Base-by-base conservation (phyloP, 2,113 vertebrate genomes). In the Oreocharis arfaki region DNA sequence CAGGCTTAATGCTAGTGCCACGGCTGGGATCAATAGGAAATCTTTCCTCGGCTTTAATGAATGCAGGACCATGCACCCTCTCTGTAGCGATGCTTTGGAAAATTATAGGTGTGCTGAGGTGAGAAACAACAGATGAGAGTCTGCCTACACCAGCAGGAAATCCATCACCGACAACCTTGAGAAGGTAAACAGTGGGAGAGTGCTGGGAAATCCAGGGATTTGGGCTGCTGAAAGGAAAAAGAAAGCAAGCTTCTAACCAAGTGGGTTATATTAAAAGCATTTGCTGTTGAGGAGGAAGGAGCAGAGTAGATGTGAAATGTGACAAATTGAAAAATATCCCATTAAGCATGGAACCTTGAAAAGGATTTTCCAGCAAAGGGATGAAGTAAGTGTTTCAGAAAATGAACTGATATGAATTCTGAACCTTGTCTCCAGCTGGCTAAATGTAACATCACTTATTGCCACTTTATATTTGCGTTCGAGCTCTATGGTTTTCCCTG, bases 391-490 rank as follows among this genome's bases (percentile, higher is more conserved):
- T 74, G 80, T 92, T 96, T 94, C 76, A 94, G 90, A 87, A 95
- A 91, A 90, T 91, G 87, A 86, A 95, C 81, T 93, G 94, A 94
- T 90, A 94, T 16, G 70, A 93, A 94, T 94, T 95, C 91, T 71
- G 89, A 95, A 75, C 73, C 71, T 81, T 87, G 95, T 88, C 90
- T 93, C 88, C 75, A 78, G 57, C 89, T 88, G 81, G 71, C 84
- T 92, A 95, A 96, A 95, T 23, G 76, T 89, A 97, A 95, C 84
- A 93, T 90, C 93, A 91, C 94, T 97, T 95, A 94, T 92, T 96
- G 91, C 84, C 93, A 91, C 93, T 97, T 97, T 84, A 71, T 96
- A 79, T 93, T 96, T 96, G 70, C 11, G 32, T 70, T 90, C 49
- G 47, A 97, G 95, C 60, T 89, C 69, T 87, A 30, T 33, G 90